A percentile compares a stretch with the other conserved stretches of the same genome.
These are phyloP conservation scores for Chromis chromis DNA, from an alignment of 2,797 vertebrate species.

Conservation along the genomic window DNA sequence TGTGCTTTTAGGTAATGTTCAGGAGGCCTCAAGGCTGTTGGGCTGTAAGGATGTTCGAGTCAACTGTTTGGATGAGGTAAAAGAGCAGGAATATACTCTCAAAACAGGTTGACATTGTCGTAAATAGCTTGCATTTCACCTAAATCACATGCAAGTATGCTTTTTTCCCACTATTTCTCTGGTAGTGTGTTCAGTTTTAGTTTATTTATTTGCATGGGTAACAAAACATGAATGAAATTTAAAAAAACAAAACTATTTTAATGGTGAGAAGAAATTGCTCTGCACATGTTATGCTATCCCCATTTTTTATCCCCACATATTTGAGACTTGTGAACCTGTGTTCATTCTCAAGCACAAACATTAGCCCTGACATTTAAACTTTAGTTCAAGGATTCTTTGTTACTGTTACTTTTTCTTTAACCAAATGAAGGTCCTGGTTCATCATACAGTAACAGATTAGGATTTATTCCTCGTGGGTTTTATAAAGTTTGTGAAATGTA, in stretches of 20 bases:
- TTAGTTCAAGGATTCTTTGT: not conserved
- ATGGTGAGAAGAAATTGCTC: no score
- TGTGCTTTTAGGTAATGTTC: slow-evolving; percentile 88
- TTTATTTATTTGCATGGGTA: not conserved
- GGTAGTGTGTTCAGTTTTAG: not conserved
- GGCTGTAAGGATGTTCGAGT: slow-evolving; percentile 95
- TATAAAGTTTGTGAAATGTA: not conserved
- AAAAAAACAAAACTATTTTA: no score
- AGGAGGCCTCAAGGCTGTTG: slow-evolving; percentile 92
- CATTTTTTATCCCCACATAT: no score
- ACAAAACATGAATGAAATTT: no score
- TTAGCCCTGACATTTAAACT: not conserved
- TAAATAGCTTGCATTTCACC: not conserved
- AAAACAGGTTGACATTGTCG: not conserved
- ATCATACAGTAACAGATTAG: not conserved
- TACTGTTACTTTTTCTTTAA: not conserved
- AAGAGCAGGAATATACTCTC: not conserved
- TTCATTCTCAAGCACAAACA: not conserved
- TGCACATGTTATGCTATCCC: no score
- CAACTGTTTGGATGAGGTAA: slow-evolving; percentile 98
- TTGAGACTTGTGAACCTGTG: no score
- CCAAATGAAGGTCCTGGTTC: not conserved
- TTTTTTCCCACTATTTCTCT: no score
- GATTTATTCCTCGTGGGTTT: not conserved
- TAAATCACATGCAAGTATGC: no score